Conservation (phyloP, 1,140 invertebrate species). For the Hestina assimilis region DNA sequence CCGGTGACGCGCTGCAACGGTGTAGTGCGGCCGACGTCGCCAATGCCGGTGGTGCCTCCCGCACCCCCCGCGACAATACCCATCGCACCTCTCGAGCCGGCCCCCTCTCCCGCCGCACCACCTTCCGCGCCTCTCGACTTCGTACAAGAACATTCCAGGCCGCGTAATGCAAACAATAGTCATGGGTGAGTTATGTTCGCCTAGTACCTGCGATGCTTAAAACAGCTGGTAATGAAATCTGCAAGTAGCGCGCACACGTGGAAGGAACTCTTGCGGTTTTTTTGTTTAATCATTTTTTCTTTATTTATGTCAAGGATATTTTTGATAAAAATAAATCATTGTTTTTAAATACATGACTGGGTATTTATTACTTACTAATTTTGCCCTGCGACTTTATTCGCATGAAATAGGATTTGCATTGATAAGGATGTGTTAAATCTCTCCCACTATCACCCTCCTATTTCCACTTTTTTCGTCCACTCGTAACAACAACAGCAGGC, state of each 20-base stretch:
- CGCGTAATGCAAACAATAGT: constrained; percentile 61
- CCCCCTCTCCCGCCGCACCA: constrained; percentile 29
- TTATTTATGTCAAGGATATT: not conserved
- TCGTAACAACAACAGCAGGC: too few species aligned
- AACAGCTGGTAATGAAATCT: constrained; percentile 51
- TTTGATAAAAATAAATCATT: too few species aligned
- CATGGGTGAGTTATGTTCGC: constrained; percentile 63
- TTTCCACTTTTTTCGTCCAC: too few species aligned
- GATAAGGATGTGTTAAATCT: too few species aligned
- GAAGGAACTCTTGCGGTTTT: not conserved
- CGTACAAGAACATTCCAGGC: constrained; percentile 75
- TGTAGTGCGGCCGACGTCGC: constrained; percentile 50
- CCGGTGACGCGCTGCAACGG: constrained; percentile 61
- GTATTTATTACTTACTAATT: too few species aligned
- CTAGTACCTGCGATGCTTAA: constrained; percentile 54
- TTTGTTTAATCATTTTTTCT: not conserved
- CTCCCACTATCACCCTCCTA: too few species aligned
- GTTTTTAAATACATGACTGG: too few species aligned
- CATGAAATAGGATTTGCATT: too few species aligned
- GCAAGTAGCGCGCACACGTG: not conserved
- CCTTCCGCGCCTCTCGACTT: constrained; percentile 59
- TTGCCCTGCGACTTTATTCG: too few species aligned
- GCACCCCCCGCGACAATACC: constrained; percentile 34
- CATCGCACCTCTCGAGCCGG: constrained; percentile 33
- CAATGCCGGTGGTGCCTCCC: constrained; percentile 39